A percentile compares a stretch with the other conserved stretches of the same genome.
These are phyloP conservation scores for Platycheirus rosarum DNA, from an alignment of 2,888 invertebrate genomes.

Conservation along the genomic window DNA sequence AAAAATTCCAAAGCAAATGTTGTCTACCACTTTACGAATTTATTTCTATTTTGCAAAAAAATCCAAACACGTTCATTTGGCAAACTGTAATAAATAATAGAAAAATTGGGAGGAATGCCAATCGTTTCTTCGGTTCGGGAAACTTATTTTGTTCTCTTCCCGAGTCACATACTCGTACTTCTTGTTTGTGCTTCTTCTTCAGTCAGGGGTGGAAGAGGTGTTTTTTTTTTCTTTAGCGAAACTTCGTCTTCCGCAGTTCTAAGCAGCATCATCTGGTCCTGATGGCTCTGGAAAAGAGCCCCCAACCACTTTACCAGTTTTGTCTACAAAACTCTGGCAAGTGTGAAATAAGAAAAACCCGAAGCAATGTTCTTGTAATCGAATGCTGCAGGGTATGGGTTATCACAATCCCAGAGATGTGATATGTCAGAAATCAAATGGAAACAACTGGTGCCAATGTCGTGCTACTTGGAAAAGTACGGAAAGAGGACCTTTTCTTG, in stretches of 20 bases:
- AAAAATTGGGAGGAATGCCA: constrained; percentile 67
- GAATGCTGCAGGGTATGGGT: constrained; percentile 5
- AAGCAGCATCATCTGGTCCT: constrained; percentile 71
- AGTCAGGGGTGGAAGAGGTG: not conserved
- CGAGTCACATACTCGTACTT: constrained; percentile 44
- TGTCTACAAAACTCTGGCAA: constrained; percentile 26
- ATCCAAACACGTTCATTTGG: constrained; percentile 64
- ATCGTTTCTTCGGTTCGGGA: constrained; percentile 42
- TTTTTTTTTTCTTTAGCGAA: constrained; percentile 4
- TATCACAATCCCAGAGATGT: constrained; percentile 59
- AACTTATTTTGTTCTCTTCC: constrained; percentile 58
- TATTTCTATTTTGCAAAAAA: constrained; percentile 26
- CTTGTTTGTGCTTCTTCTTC: constrained; percentile 42
- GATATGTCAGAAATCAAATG: constrained; percentile 72
- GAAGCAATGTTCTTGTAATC: constrained; percentile 47
- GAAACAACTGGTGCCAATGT: constrained; percentile 71
- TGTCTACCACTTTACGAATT: constrained; percentile 19
- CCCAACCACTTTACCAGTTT: constrained; percentile 17
- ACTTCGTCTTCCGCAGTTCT: constrained; percentile 52
- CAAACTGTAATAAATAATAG: constrained; percentile 68
- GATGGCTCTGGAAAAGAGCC: constrained; percentile 50
- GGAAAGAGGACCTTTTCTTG: not conserved
- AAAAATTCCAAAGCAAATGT: no score
- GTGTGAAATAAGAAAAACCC: constrained; percentile 13
- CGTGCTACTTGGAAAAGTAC: constrained; percentile 40